phyloP scores from a whole-genome alignment of 1,140 invertebrate genomes.

The Teleogryllus occipitalis region DNA sequence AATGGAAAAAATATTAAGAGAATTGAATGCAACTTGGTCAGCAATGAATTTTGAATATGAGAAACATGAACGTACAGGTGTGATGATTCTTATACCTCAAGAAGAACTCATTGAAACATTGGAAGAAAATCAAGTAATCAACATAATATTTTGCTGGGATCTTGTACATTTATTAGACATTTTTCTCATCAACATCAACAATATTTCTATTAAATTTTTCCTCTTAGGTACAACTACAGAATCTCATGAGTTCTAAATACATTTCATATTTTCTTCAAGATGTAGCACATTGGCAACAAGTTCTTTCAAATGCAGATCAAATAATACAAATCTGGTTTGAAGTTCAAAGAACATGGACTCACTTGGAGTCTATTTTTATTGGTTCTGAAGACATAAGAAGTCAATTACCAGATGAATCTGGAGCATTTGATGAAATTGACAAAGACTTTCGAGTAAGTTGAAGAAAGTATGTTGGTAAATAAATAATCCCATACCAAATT shows the following conservation, averaged over 20 bases:
- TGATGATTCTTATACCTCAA: conserved; percentile 65
- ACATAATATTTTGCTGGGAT: background rate
- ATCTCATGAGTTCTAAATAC: conserved; percentile 88
- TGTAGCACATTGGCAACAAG: conserved; percentile 81
- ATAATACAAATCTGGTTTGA: conserved; percentile 80
- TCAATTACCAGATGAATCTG: conserved; percentile 86
- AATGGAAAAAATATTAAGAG: conserved; percentile 86
- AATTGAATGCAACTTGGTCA: conserved; percentile 76
- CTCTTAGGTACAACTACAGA: conserved; percentile 63
- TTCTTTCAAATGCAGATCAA: conserved; percentile 79
- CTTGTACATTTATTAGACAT: background rate
- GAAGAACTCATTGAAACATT: conserved; percentile 86
- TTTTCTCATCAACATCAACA: background rate
- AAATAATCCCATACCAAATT: too few relatives aligned
- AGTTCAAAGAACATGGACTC: conserved; percentile 88
- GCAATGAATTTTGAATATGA: conserved; percentile 76
- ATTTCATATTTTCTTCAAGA: conserved; percentile 77
- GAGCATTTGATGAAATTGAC: conserved; percentile 82
- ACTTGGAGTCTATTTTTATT: conserved; percentile 93
- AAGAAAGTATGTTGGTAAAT: background rate
- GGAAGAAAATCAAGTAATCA: conserved; percentile 83
- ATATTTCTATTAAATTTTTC: conserved; percentile 15
- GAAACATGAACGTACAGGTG: conserved; percentile 67
- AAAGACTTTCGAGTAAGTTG: conserved; percentile 68
- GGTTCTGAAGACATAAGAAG: conserved; percentile 89